Conservation (phyloP, 2,113 vertebrate genomes). For the Heterocephalus glaber region DNA sequence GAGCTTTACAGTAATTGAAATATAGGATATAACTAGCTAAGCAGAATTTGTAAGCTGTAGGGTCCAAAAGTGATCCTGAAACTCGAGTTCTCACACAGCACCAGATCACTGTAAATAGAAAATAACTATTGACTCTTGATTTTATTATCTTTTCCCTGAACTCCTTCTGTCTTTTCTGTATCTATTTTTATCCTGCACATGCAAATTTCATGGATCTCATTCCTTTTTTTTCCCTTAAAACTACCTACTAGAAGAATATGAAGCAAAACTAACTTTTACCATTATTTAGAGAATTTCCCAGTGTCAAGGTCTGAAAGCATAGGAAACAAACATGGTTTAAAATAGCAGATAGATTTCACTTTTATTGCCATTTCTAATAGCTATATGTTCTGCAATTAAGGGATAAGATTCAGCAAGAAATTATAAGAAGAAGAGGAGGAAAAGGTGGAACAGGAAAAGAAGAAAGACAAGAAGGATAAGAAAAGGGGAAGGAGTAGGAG, state of each 20-base stretch:
- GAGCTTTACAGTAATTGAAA: neutral
- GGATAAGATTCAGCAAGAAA: neutral
- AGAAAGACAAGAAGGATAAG: neutral
- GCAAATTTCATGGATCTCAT: neutral
- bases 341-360: neutral
- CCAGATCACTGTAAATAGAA: neutral
- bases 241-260: constrained; percentile 13
- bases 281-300: neutral
- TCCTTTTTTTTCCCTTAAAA: neutral
- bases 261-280: neutral
- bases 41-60: neutral
- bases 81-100: neutral
- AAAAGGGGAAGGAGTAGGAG: neutral
- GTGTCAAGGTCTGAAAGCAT: neutral
- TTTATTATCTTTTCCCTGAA: neutral
- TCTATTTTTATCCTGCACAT: neutral
- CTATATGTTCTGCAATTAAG: neutral
- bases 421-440: neutral
- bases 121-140: neutral
- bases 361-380: neutral
- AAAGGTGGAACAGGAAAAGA: neutral
- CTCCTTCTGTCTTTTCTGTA: neutral
- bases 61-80: neutral
- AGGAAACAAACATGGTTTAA: neutral
- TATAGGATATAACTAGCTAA: neutral